Evolutionary conservation across 2,888 invertebrate genomes (phyloP), one percentile per base, ranked within the genome.

Genomic region (Coleophora flavipennella): DNA sequence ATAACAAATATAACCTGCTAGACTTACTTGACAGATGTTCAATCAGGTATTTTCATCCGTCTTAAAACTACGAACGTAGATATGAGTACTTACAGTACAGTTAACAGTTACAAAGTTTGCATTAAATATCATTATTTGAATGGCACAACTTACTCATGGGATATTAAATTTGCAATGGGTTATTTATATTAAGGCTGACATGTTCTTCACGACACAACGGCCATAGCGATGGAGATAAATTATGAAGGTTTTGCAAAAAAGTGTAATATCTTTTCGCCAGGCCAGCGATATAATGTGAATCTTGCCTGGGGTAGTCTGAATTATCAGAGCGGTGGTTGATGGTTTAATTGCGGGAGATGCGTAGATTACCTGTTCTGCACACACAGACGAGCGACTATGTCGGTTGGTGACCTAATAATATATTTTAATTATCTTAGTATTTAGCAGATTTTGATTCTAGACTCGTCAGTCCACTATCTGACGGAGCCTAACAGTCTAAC

Each of bases 61-160:
- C 3, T 20, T 20, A 4, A 3, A 20, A 4, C 20, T 20, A 20
- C 20, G 3, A 20, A 20, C 20, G 6, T n/a, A n/a, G n/a, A n/a
- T n/a, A n/a, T n/a, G n/a, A n/a, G n/a, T n/a, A n/a, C n/a, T n/a
- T n/a, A n/a, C n/a, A n/a, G n/a, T n/a, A n/a, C n/a, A n/a, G n/a
- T 20, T 6, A 20, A 20, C 20, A 20, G 52, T 55, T 64, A 67
- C 70, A 67, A 64, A 63, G 50, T 73, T 65, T 66, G 69, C 71
- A 81, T 83, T 81, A 80, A 67, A 72, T 71, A 62, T 78, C 76
- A 81, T 81, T 81, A 80, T 69, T 67, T 62, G 69, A 80, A 81
- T 79, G 74, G 76, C 70, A 78, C 72, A 75, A 78, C 77, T 78
- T 77, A 66, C 70, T 69, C 60, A 55, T 46, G 52, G 56, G 64